Evolutionary conservation across 2,113 vertebrate genomes (phyloP).

Genomic region (Carlito syrichta): DNA sequence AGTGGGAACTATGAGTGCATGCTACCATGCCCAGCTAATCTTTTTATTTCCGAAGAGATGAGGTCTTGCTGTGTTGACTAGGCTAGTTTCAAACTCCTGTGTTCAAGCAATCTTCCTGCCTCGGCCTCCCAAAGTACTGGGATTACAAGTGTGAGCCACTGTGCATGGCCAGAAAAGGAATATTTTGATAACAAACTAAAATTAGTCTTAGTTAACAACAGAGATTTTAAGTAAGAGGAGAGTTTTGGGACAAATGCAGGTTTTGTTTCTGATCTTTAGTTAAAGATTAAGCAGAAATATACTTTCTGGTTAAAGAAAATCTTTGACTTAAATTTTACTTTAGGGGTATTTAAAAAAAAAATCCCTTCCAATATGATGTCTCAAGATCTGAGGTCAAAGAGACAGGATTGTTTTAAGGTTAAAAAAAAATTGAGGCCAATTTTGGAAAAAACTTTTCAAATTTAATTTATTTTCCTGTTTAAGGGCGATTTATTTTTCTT

Average conservation of each 20-base stretch:
- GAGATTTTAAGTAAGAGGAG: not conserved
- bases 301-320: not conserved
- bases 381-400: not conserved
- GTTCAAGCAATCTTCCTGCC: not conserved
- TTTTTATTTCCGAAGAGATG: not conserved
- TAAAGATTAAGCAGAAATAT: not conserved
- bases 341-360: not conserved
- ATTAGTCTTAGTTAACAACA: not conserved
- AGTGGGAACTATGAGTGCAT: not conserved
- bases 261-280: not conserved
- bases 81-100: not conserved
- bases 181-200: not conserved
- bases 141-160: not conserved
- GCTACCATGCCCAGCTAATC: not conserved
- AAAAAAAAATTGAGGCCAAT: not conserved
- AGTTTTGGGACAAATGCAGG: not conserved
- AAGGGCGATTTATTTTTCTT: not conserved
- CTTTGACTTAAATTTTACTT: constrained; percentile 1
- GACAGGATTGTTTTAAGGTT: not conserved
- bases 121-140: not conserved
- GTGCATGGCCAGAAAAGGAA: not conserved
- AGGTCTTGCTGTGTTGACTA: not conserved
- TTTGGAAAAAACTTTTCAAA: too few relatives aligned
- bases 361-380: not conserved
- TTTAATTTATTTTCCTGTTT: not conserved